Evolutionary conservation across 2,888 invertebrate species (phyloP), one percentile per base, ranked within the genome.

Genomic region (Volucella inflata): DNA sequence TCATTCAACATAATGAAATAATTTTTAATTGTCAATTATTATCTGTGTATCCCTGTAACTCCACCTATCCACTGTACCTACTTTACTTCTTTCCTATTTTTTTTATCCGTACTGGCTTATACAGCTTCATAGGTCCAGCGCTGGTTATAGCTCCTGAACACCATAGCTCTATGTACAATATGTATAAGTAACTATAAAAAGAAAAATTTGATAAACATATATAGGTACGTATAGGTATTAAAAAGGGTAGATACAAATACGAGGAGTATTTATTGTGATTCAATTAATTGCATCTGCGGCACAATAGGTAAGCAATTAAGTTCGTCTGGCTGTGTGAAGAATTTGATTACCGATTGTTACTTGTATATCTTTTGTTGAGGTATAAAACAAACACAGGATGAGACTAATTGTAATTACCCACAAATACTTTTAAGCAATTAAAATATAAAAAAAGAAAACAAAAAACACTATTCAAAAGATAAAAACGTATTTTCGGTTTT

Each of bases 11-110:
- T 81, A 85, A 85, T 85, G 71, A 85, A 85, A 85, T 81, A 80
- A 85, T 85, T 81, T 85, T 85, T 81, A 85, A 85, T 81, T 85
- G 85, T 76, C 85, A 85, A 81, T 85, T 72, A 85, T 81, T 77
- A 77, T 85, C 67, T 40, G 57, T 83, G 71, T 82, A 64, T 67
- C 4, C 51, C 17, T 48, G n/a, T 38, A 16, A 3, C 21, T 21
- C 44, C 53, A 53, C 8, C 14, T 11, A 42, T 38, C 6, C 6
- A 30, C 21, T 30, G 30, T 6, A 30, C n/a, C n/a, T n/a, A n/a
- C 6, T 30, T 30, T 30, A 6, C 30, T 30, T 30, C 30, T 30
- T 30, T 30, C 6, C 30, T 21, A 2, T 30, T 30, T 1, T 30
- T 30, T 30, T 30, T 30, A 6, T 6, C 4, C 6, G 6, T 30